A percentile compares a stretch with the other conserved stretches of the same genome.
phyloP scores from a whole-genome alignment of 2,797 vertebrate genomes.

The Hypotaenidia philippensis region DNA sequence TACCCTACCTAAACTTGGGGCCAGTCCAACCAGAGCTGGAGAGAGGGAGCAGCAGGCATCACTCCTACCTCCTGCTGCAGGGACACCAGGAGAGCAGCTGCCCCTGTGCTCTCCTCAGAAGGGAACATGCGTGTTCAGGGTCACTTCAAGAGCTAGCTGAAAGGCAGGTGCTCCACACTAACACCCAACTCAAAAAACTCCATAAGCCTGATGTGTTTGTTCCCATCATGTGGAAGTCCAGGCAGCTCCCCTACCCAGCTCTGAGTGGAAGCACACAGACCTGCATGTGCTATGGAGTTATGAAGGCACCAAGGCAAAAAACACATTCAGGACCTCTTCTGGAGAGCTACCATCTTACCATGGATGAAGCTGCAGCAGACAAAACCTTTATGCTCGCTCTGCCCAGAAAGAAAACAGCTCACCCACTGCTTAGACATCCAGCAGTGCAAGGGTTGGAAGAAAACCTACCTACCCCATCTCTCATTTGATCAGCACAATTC shows the following conservation, averaged over 20 bases:
- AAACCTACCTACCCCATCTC: not conserved
- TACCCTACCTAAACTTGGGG: not conserved
- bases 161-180: fast-evolving
- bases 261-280: not conserved
- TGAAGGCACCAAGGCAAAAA: not conserved
- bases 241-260: not conserved
- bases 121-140: not conserved
- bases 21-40: not conserved
- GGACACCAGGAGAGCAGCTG: not conserved
- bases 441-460: not conserved
- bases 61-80: not conserved
- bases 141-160: not conserved
- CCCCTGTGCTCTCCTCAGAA: fast-evolving
- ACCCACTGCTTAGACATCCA: fast-evolving
- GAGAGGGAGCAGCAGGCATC: not conserved
- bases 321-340: not conserved
- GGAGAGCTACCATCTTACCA: not conserved
- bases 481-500: not conserved
- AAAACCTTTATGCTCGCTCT: not conserved
- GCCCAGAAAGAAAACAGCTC: not conserved
- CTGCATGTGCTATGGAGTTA: fast-evolving
- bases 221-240: fast-evolving
- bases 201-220: fast-evolving
- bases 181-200: not conserved
- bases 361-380: not conserved